Evolutionary conservation across 1,140 invertebrate species (phyloP).

Genomic region (Drosophila serrata): DNA sequence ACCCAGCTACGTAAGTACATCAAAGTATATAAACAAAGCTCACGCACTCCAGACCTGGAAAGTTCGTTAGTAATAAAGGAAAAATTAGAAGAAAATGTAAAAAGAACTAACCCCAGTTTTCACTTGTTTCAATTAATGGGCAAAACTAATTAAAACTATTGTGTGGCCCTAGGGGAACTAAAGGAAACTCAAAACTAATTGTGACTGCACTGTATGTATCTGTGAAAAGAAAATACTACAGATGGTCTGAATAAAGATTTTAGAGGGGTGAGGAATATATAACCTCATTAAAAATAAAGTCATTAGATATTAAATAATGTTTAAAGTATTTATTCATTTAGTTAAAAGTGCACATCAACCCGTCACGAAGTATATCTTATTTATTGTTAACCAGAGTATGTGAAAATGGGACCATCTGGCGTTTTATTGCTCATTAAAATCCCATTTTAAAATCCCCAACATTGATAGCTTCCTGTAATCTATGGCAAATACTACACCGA

Average conservation of each 20-base stretch:
- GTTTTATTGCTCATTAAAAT: slow-evolving; percentile 27
- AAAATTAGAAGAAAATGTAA: slow-evolving; percentile 7
- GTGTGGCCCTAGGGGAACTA: background rate
- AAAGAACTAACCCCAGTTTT: background rate
- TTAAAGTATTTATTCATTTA: background rate
- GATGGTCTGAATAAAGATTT: background rate
- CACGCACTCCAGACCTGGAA: slow-evolving; percentile 15
- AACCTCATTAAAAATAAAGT: background rate
- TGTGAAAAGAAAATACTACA: slow-evolving; percentile 11
- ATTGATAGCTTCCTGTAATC: slow-evolving; percentile 13
- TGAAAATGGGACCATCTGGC: slow-evolving; percentile 5
- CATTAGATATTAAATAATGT: background rate
- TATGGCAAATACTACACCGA: background rate
- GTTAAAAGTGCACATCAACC: background rate
- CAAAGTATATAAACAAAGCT: slow-evolving; percentile 53
- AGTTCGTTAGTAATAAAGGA: slow-evolving; percentile 51
- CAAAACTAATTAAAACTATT: slow-evolving; percentile 56
- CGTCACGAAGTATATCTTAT: background rate
- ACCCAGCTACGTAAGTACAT: slow-evolving; percentile 57
- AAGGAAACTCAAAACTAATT: slow-evolving; percentile 4
- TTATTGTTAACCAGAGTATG: slow-evolving; percentile 7
- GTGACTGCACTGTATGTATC: background rate
- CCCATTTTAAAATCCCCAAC: background rate
- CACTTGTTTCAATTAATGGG: slow-evolving; percentile 14
- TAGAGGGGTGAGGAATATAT: background rate